phyloP scores from a whole-genome alignment of 2,797 vertebrate genomes.

The Eupleurogrammus muticus region DNA sequence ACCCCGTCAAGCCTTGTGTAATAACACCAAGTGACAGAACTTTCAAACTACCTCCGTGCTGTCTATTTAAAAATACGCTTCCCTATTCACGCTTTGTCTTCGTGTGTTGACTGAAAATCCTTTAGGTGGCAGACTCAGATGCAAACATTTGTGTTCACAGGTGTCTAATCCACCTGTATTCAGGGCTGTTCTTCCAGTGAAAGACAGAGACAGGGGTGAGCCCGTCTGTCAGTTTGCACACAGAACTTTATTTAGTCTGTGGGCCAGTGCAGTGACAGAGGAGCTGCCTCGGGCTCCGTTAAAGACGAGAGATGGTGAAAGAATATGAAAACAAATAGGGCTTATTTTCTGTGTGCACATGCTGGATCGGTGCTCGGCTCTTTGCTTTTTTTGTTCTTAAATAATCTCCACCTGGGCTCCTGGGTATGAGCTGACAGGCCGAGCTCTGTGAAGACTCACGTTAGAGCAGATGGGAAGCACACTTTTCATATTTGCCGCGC shows the following conservation, averaged over 20 bases:
- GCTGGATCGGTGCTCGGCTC: background rate
- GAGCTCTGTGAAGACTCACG: conserved; percentile 6
- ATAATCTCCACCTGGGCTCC: conserved; percentile 10
- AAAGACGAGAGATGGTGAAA: conserved; percentile 24
- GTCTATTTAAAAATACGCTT: background rate
- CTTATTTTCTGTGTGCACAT: conserved; percentile 2
- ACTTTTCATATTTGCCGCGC: background rate
- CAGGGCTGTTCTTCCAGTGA: conserved; percentile 24
- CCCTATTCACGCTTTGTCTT: background rate
- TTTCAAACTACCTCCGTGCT: conserved; percentile 2
- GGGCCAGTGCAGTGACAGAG: conserved; percentile 13
- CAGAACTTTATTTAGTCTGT: conserved; percentile 32
- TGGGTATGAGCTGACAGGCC: conserved; percentile 19
- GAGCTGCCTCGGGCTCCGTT: background rate
- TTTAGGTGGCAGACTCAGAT: background rate
- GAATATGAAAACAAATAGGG: conserved; percentile 19
- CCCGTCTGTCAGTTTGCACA: conserved; percentile 51
- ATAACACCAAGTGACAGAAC: background rate
- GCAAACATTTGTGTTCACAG: conserved; percentile 53
- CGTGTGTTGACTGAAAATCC: conserved; percentile 3
- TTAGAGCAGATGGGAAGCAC: background rate
- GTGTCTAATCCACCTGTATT: conserved; percentile 59
- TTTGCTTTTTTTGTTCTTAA: conserved; percentile 23
- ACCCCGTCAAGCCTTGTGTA: conserved; percentile 7
- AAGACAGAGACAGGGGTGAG: conserved; percentile 50